Conservation (phyloP, 2,797 vertebrate genomes). For the Coracias cyanogaster region DNA sequence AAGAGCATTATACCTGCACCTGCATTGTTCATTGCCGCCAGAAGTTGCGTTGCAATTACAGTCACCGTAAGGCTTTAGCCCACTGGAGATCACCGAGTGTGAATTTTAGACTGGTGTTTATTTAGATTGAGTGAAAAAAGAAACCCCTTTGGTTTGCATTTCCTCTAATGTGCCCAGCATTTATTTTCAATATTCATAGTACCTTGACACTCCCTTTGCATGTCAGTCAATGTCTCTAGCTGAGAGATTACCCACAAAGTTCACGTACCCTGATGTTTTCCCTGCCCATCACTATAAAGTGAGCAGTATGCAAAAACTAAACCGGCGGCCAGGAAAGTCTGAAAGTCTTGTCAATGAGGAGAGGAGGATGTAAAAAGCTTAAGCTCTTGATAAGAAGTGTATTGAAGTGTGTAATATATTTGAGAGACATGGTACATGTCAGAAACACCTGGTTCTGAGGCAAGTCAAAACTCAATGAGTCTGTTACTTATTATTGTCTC, state of each 20-base stretch:
- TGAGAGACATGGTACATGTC: not conserved
- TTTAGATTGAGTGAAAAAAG: not conserved
- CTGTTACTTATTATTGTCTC: slow-evolving; percentile 34
- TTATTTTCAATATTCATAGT: not conserved
- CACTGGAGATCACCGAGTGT: not conserved
- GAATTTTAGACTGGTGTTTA: not conserved
- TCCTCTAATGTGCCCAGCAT: not conserved
- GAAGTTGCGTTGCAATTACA: not conserved
- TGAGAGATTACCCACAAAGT: not conserved
- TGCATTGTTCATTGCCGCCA: accelerated
- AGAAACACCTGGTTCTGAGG: not conserved
- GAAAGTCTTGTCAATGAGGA: not conserved
- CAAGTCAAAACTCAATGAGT: not conserved
- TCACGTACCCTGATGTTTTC: not conserved
- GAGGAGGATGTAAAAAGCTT: not conserved
- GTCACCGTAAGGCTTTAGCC: not conserved
- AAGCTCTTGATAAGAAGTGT: not conserved
- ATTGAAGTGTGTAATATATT: not conserved
- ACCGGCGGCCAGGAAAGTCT: not conserved
- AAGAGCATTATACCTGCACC: not conserved
- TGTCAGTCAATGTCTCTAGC: not conserved
- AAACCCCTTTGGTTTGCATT: not conserved
- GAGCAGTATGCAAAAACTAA: not conserved
- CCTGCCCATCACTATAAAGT: not conserved
- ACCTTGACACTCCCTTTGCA: not conserved